Evolutionary conservation across 1,140 invertebrate species (phyloP), one percentile per base, ranked within the genome.

Genomic region (Zaprionus kolodkinae): DNA sequence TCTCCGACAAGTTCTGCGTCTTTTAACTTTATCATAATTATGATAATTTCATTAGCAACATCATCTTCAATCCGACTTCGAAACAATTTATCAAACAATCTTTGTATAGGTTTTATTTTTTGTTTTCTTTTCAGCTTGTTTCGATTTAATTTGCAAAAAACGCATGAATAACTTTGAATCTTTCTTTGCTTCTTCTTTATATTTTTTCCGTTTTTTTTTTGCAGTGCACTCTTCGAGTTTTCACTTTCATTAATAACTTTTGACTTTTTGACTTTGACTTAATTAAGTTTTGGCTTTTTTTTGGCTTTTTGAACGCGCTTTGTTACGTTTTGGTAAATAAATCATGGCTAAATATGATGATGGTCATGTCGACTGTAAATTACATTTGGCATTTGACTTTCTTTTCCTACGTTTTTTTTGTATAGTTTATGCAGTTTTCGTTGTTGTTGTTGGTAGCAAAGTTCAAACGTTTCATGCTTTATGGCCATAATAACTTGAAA

Each of bases 201-300:
- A 6, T 12, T 33, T 25, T 35, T 62, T 70, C 21, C 21, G 7
- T 17, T 6, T 33, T 17, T 6, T 33, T 45, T 45, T 40, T 52
- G 63, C 36, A 45, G 2, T 45, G 40, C 38, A 55, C 50, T 72
- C 36, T 17, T 15, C 13, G n/a, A 12, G 59, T 74, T 74, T 87
- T 86, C 79, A 79, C 82, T 86, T 87, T 86, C 83, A 73, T 86
- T 79, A 82, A 82, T 73, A 79, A 76, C 66, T 63, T 68, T 59
- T 54, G 62, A 68, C 55, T 70, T 85, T 85, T 72, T 72, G 52
- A 74, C 65, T 74, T 63, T 85, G 74, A 56, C 59, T 61, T 82
- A 86, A 86, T 86, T 82, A 87, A 82, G 79, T 87, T 87, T 45
- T 45, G 15, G n/a, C 1, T 7, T 35, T 35, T 35, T 35, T 45